A percentile compares a stretch with the other conserved stretches of the same genome.
phyloP scores from a whole-genome alignment of 2,888 invertebrate species.

The Aporophyla lueneburgensis region DNA sequence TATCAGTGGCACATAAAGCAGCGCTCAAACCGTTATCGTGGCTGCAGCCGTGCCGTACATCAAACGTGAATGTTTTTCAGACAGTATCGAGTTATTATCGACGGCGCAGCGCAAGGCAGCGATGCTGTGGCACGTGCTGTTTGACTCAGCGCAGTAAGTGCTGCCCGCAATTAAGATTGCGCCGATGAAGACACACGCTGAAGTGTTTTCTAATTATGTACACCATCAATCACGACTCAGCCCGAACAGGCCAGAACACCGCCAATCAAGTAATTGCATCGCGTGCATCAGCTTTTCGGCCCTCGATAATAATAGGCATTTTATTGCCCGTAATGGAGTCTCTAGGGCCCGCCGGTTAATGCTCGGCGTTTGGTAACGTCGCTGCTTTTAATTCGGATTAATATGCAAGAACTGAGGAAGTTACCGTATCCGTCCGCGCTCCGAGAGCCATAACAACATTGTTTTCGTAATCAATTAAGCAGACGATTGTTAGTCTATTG shows the following conservation, averaged over 20 bases:
- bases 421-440: constrained; percentile 69
- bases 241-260: constrained; percentile 87
- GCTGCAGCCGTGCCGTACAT: constrained; percentile 63
- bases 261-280: constrained; percentile 91
- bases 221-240: constrained; percentile 88
- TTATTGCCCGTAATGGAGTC: constrained; percentile 91
- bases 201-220: constrained; percentile 91
- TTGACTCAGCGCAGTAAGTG: constrained; percentile 89
- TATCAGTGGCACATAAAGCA: constrained; percentile 66
- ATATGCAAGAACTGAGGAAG: constrained; percentile 84
- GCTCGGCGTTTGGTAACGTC: constrained; percentile 83
- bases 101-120: constrained; percentile 66
- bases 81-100: constrained; percentile 73
- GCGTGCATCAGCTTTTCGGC: constrained; percentile 91
- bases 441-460: constrained; percentile 69
- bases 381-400: constrained; percentile 88
- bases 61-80: constrained; percentile 70
- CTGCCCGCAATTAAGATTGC: constrained; percentile 89
- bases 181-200: constrained; percentile 89
- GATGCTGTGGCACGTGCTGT: constrained; percentile 82
- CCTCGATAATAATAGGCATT: constrained; percentile 91
- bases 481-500: constrained; percentile 79
- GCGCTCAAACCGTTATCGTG: constrained; percentile 61
- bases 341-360: constrained; percentile 88
- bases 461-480: constrained; percentile 87